These are phyloP conservation scores for Frieseomelitta varia DNA, from an alignment of 1,140 invertebrate genomes.

Conservation along the genomic window DNA sequence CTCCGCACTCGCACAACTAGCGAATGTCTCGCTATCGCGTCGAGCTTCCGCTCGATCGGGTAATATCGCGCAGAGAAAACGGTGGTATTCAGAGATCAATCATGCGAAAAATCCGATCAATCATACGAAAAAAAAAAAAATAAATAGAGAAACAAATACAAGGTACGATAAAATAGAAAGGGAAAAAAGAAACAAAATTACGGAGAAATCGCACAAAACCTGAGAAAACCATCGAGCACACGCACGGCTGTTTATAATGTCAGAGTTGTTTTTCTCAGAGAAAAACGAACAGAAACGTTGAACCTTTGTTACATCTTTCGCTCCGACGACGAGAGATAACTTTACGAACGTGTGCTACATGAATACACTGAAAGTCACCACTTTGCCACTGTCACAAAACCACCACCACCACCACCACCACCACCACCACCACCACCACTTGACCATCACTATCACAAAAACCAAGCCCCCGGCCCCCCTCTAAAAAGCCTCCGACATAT, in stretches of 20 bases:
- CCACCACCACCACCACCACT: constrained; percentile 44
- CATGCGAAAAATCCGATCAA: no score
- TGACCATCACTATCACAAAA: constrained; percentile 46
- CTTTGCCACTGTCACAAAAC: constrained; percentile 56
- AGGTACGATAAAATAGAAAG: neutral
- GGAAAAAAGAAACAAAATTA: neutral
- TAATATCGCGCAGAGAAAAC: neutral
- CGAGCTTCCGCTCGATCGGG: neutral
- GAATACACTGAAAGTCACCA: constrained; percentile 52
- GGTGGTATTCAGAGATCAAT: neutral
- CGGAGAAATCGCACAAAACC: constrained; percentile 51
- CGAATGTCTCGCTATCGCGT: neutral
- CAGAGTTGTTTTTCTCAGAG: neutral
- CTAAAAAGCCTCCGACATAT: constrained; percentile 82
- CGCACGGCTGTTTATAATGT: constrained; percentile 57
- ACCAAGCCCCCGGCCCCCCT: constrained; percentile 13
- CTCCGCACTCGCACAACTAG: constrained; percentile 31
- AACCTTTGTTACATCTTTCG: constrained; percentile 1
- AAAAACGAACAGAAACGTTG: neutral
- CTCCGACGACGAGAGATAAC: constrained; percentile 19
- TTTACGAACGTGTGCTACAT: constrained; percentile 58
- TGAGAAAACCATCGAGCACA: constrained; percentile 50
- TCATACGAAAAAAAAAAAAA: neutral
- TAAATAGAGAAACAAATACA: neutral
- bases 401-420: constrained; percentile 37